These are phyloP conservation scores for Ceuthmochares aereus DNA, from an alignment of 2,113 vertebrate species.

Conservation along the genomic window DNA sequence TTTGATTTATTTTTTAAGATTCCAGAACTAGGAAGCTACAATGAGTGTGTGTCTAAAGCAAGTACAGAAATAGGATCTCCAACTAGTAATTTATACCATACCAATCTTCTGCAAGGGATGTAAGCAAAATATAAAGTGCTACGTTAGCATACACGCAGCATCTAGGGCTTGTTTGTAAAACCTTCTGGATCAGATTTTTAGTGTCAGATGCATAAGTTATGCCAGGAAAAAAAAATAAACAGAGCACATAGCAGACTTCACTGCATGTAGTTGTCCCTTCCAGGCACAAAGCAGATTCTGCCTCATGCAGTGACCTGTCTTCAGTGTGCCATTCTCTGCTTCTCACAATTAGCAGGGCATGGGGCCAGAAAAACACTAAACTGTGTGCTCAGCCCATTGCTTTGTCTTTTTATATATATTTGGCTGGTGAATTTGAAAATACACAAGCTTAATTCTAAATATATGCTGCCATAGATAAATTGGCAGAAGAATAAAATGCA, in stretches of 20 bases:
- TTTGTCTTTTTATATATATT: neutral
- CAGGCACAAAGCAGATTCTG: neutral
- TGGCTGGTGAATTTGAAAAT: neutral
- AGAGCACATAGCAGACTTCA: neutral
- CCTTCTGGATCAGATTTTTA: neutral
- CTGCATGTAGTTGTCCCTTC: neutral
- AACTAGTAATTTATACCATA: neutral
- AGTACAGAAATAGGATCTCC: constrained; percentile 11
- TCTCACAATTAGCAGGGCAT: neutral
- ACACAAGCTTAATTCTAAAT: neutral
- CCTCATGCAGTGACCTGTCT: neutral
- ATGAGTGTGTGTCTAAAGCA: neutral
- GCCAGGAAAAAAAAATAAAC: neutral
- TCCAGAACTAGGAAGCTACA: neutral
- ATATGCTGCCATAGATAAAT: neutral
- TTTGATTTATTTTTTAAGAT: neutral
- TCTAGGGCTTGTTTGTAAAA: constrained; percentile 27
- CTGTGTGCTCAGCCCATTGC: neutral
- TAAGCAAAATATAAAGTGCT: constrained; percentile 28
- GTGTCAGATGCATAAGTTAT: neutral
- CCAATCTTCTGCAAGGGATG: neutral
- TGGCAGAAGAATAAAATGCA: neutral
- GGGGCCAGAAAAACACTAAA: neutral
- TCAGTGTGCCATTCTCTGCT: neutral
- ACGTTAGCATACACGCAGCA: constrained; percentile 11